A percentile compares a stretch with the other conserved stretches of the same genome.
phyloP scores from a whole-genome alignment of 2,113 vertebrate species.

The Hiodon tergisus region DNA sequence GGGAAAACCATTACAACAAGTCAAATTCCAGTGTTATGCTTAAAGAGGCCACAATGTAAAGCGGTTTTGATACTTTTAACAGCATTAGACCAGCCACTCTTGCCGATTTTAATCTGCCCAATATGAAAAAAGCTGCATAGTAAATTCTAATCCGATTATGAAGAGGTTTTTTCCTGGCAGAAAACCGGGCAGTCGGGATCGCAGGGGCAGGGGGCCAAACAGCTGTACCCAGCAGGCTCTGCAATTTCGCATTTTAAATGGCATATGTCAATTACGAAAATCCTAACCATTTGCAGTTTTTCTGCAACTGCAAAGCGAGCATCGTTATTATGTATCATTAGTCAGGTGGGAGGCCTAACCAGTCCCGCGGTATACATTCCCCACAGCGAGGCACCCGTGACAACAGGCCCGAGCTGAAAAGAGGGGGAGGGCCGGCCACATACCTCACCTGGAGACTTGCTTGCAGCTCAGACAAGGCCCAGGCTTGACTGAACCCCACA shows the following conservation, averaged over 20 bases:
- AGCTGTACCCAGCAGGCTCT: background rate
- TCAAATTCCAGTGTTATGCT: constrained; percentile 2
- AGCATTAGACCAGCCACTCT: background rate
- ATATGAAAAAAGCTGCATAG: constrained; percentile 2
- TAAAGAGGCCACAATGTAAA: background rate
- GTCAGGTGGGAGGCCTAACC: constrained; percentile 9
- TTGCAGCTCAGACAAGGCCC: background rate
- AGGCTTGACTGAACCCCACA: background rate
- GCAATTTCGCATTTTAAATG: background rate
- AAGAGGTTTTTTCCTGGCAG: background rate
- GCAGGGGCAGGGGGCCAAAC: background rate
- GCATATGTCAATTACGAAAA: background rate
- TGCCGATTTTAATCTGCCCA: constrained; percentile 1
- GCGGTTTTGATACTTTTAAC: constrained; percentile 9
- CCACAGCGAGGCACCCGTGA: constrained; percentile 15
- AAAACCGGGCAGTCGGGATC: too few relatives aligned
- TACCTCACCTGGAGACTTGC: background rate
- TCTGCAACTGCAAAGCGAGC: background rate
- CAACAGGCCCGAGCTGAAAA: constrained; percentile 3
- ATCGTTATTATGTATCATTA: constrained; percentile 32
- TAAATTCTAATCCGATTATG: constrained; percentile 14
- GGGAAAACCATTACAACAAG: background rate
- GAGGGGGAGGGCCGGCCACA: background rate
- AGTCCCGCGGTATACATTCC: background rate
- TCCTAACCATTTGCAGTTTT: background rate